phyloP scores from a whole-genome alignment of 2,888 invertebrate genomes.

The Monoplex corrugatus region DNA sequence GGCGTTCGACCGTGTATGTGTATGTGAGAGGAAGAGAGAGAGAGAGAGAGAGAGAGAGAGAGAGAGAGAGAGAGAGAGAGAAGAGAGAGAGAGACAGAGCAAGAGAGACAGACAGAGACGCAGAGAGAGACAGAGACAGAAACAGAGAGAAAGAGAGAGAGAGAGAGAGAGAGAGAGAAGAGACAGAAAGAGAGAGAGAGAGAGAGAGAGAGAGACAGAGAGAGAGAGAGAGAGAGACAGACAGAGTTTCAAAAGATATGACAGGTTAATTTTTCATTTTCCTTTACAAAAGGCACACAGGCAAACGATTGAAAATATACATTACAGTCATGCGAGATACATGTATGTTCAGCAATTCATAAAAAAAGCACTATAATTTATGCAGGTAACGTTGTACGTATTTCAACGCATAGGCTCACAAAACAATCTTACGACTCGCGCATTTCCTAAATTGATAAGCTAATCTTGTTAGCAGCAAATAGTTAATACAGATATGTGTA shows the following conservation, averaged over 20 bases:
- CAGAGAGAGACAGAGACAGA: not conserved
- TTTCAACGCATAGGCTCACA: not conserved
- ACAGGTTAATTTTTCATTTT: not conserved
- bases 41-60: not conserved
- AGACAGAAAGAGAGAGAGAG: constrained; percentile 12
- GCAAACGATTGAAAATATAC: too few species aligned
- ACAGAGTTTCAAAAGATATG: not conserved
- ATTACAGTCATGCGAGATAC: not conserved
- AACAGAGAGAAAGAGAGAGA: constrained; percentile 6
- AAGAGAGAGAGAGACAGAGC: not conserved
- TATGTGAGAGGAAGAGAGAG: not conserved
- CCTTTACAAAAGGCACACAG: too few species aligned
- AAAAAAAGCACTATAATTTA: not conserved
- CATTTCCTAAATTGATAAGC: too few species aligned
- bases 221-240: constrained; percentile 29
- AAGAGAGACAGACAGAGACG: too few species aligned
- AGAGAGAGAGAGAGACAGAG: not conserved
- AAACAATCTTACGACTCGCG: too few species aligned
- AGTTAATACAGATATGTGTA: too few species aligned
- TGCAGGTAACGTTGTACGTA: not conserved
- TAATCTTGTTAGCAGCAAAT: too few species aligned
- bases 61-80: not conserved
- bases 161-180: not conserved
- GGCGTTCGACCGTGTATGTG: not conserved
- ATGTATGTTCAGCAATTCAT: not conserved